A percentile compares a stretch with the other conserved stretches of the same genome.
These are phyloP conservation scores for Perdita meconis DNA, from an alignment of 2,888 invertebrate species.

Conservation along the genomic window DNA sequence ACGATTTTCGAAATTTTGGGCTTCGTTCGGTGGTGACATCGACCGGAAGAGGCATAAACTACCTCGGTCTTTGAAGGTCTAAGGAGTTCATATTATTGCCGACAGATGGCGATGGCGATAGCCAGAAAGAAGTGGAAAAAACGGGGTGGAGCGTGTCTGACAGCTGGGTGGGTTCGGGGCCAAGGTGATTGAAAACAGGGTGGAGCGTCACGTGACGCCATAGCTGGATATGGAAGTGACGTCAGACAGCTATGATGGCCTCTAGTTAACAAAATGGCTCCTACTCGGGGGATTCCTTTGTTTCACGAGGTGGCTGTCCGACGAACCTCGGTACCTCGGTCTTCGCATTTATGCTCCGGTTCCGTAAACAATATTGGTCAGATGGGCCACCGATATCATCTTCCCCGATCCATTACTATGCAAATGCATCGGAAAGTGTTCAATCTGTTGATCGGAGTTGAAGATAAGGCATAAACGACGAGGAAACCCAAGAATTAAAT, in stretches of 20 bases:
- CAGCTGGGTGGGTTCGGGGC: conserved; percentile 85
- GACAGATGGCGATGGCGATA: conserved; percentile 83
- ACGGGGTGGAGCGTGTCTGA: conserved; percentile 84
- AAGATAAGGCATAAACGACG: no score
- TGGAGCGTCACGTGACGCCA: conserved; percentile 86
- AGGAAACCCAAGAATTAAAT: no score
- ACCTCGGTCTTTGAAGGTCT: conserved; percentile 75
- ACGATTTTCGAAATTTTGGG: not conserved
- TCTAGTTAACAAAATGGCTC: conserved; percentile 87
- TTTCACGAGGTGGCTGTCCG: conserved; percentile 50
- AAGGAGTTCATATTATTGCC: conserved; percentile 75
- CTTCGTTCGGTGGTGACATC: conserved; percentile 80
- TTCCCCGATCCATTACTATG: not conserved
- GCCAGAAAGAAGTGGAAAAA: conserved; percentile 79
- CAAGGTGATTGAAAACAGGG: conserved; percentile 87
- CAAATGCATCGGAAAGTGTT: not conserved
- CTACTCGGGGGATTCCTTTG: conserved; percentile 74
- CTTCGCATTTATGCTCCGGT: not conserved
- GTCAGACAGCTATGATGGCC: conserved; percentile 86
- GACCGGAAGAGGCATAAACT: conserved; percentile 79
- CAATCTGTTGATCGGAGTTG: no score
- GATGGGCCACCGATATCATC: not conserved
- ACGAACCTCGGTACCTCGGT: not conserved
- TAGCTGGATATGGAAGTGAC: conserved; percentile 83
- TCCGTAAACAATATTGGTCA: not conserved